phyloP scores from a whole-genome alignment of 2,888 invertebrate genomes.

The Hyles lineata region DNA sequence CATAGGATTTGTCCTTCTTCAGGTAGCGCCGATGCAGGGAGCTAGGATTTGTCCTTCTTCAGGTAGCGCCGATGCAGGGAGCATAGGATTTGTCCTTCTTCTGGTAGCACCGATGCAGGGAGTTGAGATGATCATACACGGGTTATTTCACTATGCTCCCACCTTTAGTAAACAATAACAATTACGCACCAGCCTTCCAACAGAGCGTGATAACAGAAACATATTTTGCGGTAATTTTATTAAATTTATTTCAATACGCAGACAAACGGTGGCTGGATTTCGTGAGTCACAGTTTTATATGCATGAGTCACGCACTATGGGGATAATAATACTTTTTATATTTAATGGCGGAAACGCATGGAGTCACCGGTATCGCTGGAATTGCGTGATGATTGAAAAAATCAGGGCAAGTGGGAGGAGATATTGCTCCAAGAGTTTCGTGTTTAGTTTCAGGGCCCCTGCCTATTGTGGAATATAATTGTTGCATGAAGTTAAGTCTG shows the following conservation, averaged over 20 bases:
- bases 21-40: too few relatives aligned
- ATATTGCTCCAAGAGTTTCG: not conserved
- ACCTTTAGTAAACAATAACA: slow-evolving; percentile 6
- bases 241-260: slow-evolving; percentile 26
- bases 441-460: not conserved
- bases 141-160: too few relatives aligned
- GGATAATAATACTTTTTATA: slow-evolving; percentile 17
- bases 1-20: too few relatives aligned
- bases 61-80: too few relatives aligned
- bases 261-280: slow-evolving; percentile 22
- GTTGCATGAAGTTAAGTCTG: not conserved
- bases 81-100: too few relatives aligned
- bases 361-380: not conserved
- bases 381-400: slow-evolving; percentile 18
- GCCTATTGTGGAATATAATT: not conserved
- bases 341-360: slow-evolving; percentile 16
- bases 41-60: too few relatives aligned
- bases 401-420: not conserved
- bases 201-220: slow-evolving; percentile 14
- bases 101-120: too few relatives aligned
- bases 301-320: slow-evolving; percentile 7
- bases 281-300: slow-evolving; percentile 11
- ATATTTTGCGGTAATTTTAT: slow-evolving; percentile 23
- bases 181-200: not conserved
- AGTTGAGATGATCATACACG: too few relatives aligned